These are phyloP conservation scores for Tetranychus piercei DNA, from an alignment of 2,888 invertebrate genomes.

Conservation along the genomic window DNA sequence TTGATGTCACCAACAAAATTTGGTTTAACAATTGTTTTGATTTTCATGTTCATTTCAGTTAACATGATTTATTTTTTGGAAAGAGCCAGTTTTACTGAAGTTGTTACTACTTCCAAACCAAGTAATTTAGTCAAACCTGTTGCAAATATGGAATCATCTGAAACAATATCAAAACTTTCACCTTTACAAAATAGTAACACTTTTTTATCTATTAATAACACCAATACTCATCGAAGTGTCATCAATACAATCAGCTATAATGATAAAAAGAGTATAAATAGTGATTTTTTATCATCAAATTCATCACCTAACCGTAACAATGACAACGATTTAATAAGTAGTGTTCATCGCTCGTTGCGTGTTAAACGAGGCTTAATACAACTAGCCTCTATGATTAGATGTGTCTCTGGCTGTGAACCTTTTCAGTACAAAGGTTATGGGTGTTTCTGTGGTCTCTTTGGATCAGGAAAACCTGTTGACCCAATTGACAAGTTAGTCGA, in stretches of 20 bases:
- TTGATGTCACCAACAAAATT: not conserved
- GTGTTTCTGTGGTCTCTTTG: conserved; percentile 71
- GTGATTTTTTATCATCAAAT: not conserved
- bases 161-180: too few relatives aligned
- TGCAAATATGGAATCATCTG: not conserved
- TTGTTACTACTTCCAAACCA: not conserved
- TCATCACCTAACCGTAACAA: too few relatives aligned
- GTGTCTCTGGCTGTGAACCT: conserved; percentile 67
- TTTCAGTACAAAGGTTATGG: conserved; percentile 59
- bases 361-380: conserved; percentile 53
- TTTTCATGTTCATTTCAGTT: not conserved
- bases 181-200: too few relatives aligned
- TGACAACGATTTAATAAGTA: not conserved
- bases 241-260: not conserved
- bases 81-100: not conserved
- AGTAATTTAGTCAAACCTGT: not conserved
- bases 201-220: too few relatives aligned
- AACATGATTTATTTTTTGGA: not conserved
- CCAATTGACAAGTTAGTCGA: conserved; percentile 51
- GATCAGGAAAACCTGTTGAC: conserved; percentile 56
- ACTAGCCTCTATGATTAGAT: conserved; percentile 66
- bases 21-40: not conserved
- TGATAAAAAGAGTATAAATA: not conserved
- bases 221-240: too few relatives aligned
- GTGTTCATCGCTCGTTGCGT: not conserved